These are phyloP conservation scores for Chiloscyllium plagiosum DNA, from an alignment of 2,113 vertebrate species.

Conservation along the genomic window DNA sequence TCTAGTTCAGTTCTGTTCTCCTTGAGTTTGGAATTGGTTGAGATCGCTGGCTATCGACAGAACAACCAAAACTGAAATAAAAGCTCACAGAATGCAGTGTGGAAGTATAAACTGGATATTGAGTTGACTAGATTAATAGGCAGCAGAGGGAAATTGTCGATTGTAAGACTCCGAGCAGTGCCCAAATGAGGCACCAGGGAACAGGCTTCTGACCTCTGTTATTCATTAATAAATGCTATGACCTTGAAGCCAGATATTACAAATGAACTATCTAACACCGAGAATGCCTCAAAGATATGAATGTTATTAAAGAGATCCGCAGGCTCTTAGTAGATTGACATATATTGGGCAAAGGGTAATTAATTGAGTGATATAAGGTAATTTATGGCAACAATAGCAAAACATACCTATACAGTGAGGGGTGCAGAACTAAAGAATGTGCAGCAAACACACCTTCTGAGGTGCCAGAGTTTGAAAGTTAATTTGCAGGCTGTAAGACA, in stretches of 20 bases:
- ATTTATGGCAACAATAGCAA: neutral
- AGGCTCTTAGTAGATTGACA: neutral
- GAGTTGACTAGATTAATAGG: neutral
- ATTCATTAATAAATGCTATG: neutral
- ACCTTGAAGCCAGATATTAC: neutral
- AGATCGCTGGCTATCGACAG: neutral
- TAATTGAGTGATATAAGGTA: neutral
- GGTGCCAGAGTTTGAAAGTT: neutral
- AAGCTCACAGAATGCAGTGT: neutral
- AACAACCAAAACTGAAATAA: neutral
- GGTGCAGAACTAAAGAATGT: neutral
- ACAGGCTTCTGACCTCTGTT: neutral
- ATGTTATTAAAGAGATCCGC: neutral
- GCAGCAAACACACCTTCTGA: neutral
- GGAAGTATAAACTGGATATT: neutral
- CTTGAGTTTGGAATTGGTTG: neutral
- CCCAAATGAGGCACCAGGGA: neutral
- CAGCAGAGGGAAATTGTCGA: neutral
- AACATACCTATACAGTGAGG: neutral
- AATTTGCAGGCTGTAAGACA: neutral
- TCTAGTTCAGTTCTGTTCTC: neutral
- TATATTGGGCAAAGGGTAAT: neutral
- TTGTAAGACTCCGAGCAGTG: neutral
- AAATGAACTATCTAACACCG: neutral
- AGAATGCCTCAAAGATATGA: neutral